Evolutionary conservation across 2,113 vertebrate genomes (phyloP).

Genomic region (Nestor notabilis): DNA sequence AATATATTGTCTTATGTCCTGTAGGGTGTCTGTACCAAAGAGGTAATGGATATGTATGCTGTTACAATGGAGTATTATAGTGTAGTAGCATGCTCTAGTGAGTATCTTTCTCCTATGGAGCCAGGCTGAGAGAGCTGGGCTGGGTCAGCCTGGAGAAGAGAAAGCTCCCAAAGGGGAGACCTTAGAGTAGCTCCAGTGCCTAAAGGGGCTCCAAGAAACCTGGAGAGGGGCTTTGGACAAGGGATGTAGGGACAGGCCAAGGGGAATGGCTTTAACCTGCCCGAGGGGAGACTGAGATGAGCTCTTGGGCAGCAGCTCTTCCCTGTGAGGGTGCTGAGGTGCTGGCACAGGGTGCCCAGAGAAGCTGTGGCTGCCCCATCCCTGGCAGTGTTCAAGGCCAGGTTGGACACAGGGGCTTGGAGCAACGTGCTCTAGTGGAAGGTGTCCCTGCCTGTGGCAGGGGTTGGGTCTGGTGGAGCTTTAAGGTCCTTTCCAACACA

Average conservation of each 20-base stretch:
- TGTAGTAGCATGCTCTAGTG: not conserved
- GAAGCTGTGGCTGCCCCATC: no score
- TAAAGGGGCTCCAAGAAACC: no score
- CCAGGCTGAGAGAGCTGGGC: not conserved
- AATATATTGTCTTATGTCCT: not conserved
- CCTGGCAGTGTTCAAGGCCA: no score
- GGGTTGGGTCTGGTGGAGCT: fast-evolving
- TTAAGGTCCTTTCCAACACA: not conserved
- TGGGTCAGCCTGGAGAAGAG: not conserved
- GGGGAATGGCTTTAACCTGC: no score
- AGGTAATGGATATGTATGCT: not conserved
- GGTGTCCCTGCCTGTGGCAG: not conserved
- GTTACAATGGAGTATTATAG: not conserved
- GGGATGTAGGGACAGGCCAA: no score
- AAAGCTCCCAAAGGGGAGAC: not conserved
- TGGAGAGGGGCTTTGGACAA: no score
- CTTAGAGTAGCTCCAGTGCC: not conserved
- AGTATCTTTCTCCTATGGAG: not conserved
- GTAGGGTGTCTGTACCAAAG: not conserved
- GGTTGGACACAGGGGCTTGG: not conserved
- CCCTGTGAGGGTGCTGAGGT: no score
- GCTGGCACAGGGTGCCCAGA: no score
- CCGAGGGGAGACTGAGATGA: no score
- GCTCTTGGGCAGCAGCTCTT: no score
- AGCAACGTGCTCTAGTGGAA: not conserved